A percentile compares a stretch with the other conserved stretches of the same genome.
These are phyloP conservation scores for Pseudochaenichthys georgianus DNA, from an alignment of 2,797 vertebrate species.

Conservation along the genomic window DNA sequence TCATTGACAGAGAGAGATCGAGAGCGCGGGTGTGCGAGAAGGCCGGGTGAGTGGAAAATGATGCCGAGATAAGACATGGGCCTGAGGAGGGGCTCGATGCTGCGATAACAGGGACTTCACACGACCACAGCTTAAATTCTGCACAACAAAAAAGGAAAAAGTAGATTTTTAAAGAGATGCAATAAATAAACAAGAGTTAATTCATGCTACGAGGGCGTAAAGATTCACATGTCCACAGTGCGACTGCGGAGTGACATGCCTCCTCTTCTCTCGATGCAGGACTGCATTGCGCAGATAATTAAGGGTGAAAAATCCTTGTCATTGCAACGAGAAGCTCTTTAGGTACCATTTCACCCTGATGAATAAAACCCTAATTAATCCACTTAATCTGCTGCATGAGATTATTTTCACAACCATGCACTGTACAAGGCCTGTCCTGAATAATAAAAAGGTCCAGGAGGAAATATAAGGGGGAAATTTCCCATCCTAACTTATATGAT, in stretches of 20 bases:
- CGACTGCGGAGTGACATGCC: conserved; percentile 30
- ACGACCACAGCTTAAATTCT: conserved; percentile 17
- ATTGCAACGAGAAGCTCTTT: conserved; percentile 79
- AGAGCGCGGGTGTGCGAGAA: conserved; percentile 43
- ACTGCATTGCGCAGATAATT: conserved; percentile 75
- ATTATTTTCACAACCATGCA: conserved; percentile 77
- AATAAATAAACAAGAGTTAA: conserved; percentile 29
- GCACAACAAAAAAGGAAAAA: conserved; percentile 32
- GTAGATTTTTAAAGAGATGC: not conserved
- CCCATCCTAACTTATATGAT: conserved; percentile 64
- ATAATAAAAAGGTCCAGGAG: conserved; percentile 70
- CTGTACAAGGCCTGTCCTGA: conserved; percentile 69
- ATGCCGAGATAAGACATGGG: conserved; percentile 70
- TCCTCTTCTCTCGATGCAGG: conserved; percentile 37
- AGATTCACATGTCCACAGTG: conserved; percentile 48
- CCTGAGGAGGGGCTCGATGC: conserved; percentile 54
- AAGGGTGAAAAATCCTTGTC: conserved; percentile 81
- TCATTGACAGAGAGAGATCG: conserved; percentile 38
- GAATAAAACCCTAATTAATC: conserved; percentile 87
- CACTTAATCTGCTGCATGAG: conserved; percentile 83
- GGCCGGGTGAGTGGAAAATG: conserved; percentile 71
- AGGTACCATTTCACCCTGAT: conserved; percentile 83
- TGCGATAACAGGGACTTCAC: conserved; percentile 52
- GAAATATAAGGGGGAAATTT: conserved; percentile 32
- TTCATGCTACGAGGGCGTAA: not conserved